A percentile compares a stretch with the other conserved stretches of the same genome.
These are phyloP conservation scores for Magallana ariakensis DNA, from an alignment of 1,140 invertebrate species.

Conservation along the genomic window DNA sequence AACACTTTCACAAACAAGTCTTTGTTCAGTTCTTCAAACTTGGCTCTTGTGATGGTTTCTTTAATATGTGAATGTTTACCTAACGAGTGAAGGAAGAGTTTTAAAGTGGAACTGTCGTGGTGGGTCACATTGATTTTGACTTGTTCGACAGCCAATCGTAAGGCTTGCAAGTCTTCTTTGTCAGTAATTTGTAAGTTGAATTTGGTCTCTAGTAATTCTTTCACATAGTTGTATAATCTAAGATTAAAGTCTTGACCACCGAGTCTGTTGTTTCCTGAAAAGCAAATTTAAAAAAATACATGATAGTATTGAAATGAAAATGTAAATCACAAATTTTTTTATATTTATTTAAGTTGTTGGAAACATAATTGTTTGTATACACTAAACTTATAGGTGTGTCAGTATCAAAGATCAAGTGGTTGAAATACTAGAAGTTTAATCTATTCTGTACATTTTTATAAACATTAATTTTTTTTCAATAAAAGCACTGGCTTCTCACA, in stretches of 20 bases:
- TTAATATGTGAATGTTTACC: constrained; percentile 55
- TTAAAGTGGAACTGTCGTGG: constrained; percentile 67
- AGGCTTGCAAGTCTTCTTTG: constrained; percentile 80
- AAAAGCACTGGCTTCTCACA: too few relatives aligned
- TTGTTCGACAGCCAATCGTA: constrained; percentile 80
- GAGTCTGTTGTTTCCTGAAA: constrained; percentile 80
- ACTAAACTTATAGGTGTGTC: too few relatives aligned
- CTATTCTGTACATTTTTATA: too few relatives aligned
- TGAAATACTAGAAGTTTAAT: too few relatives aligned
- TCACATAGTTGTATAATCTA: constrained; percentile 75
- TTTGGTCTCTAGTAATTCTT: constrained; percentile 68
- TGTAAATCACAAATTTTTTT: too few relatives aligned
- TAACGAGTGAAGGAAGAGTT: constrained; percentile 74
- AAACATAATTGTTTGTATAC: too few relatives aligned
- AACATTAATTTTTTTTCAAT: too few relatives aligned
- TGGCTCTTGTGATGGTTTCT: constrained; percentile 68
- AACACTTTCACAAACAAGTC: constrained; percentile 79
- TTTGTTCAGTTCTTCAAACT: constrained; percentile 80
- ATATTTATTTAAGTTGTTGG: too few relatives aligned
- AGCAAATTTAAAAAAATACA: constrained; percentile 7
- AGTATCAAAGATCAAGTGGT: too few relatives aligned
- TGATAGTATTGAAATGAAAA: too few relatives aligned
- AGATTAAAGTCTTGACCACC: constrained; percentile 82
- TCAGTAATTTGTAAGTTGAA: constrained; percentile 74
- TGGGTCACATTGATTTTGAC: constrained; percentile 80